Percentiles rank a stretch among this genome's conserved stretches.
Conservation (phyloP, 2,113 vertebrate species). For the Passerina amoena region DNA sequence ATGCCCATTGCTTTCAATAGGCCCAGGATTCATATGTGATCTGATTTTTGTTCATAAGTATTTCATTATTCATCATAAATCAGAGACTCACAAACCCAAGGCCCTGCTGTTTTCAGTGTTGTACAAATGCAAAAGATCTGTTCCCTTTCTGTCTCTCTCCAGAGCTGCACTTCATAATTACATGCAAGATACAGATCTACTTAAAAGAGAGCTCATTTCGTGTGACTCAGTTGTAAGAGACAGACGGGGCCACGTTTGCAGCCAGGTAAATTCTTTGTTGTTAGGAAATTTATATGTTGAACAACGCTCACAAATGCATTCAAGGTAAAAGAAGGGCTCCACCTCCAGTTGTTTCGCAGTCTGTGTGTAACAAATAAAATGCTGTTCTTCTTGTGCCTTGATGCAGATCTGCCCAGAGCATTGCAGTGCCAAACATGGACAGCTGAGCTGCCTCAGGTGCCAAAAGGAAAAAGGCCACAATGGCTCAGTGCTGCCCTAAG, state of each 20-base stretch:
- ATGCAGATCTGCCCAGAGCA: neutral
- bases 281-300: neutral
- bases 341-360: neutral
- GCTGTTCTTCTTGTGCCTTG: neutral
- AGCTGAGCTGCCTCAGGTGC: neutral
- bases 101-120: neutral
- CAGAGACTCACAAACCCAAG: rapidly evolving
- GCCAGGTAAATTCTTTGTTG: neutral
- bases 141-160: neutral
- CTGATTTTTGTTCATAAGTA: neutral
- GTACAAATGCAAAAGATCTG: neutral
- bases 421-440: neutral
- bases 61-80: neutral
- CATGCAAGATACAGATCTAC: neutral
- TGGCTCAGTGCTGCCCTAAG: neutral
- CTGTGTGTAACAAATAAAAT: neutral
- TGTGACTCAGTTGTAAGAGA: neutral
- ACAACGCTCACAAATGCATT: neutral
- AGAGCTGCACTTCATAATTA: neutral
- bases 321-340: neutral
- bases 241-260: neutral
- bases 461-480: rapidly evolving
- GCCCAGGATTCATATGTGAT: neutral
- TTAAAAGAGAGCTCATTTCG: rapidly evolving
- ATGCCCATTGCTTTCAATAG: neutral